These are phyloP conservation scores for Ctenoplectra terminalis DNA, from an alignment of 1,140 invertebrate species.

Conservation along the genomic window DNA sequence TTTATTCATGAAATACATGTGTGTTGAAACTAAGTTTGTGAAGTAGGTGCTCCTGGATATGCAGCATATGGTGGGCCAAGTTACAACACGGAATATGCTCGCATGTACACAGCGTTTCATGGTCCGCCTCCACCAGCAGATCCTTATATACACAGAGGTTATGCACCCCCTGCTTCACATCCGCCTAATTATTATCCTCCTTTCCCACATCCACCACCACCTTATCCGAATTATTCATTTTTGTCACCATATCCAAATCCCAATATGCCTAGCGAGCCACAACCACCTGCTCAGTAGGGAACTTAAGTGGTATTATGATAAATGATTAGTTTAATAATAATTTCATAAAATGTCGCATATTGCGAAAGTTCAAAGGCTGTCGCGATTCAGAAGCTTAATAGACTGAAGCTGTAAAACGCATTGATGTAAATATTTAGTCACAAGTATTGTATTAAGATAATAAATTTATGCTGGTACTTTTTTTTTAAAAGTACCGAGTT, in stretches of 20 bases:
- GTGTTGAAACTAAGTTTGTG: constrained; percentile 48
- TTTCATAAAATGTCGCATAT: constrained; percentile 43
- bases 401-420: constrained; percentile 78
- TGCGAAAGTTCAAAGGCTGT: constrained; percentile 61
- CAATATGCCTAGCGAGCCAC: constrained; percentile 79
- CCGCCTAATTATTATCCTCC: constrained; percentile 80
- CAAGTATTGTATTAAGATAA: constrained; percentile 71
- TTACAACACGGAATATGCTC: constrained; percentile 81
- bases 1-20: constrained; percentile 16
- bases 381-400: constrained; percentile 71
- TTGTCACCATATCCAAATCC: constrained; percentile 80
- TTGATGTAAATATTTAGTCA: constrained; percentile 77
- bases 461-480: constrained; percentile 46
- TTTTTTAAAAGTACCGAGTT: constrained; percentile 19
- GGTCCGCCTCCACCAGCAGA: constrained; percentile 79
- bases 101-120: constrained; percentile 83
- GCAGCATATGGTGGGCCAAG: constrained; percentile 76
- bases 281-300: constrained; percentile 78
- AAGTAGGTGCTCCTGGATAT: constrained; percentile 77
- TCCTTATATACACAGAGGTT: constrained; percentile 80
- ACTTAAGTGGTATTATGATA: constrained; percentile 36
- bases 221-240: constrained; percentile 82
- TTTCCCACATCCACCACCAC: constrained; percentile 80
- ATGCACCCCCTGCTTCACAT: constrained; percentile 77
- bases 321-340: constrained; percentile 48